These are phyloP conservation scores for Panthera leo DNA, from an alignment of 2,113 vertebrate species.

Conservation along the genomic window DNA sequence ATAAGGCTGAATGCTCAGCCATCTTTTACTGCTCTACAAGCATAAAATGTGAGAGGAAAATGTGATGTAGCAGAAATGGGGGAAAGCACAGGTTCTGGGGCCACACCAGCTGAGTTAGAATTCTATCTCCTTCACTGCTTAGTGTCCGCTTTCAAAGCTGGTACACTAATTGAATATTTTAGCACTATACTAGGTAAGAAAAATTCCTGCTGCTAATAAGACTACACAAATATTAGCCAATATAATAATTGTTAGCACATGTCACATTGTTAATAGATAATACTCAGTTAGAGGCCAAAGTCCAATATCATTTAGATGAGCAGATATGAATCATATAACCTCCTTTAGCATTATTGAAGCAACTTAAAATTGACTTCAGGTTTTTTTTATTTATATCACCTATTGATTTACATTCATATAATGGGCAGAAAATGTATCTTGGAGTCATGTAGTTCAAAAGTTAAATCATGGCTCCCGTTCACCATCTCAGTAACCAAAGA, in stretches of 20 bases:
- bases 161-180: neutral
- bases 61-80: neutral
- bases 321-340: neutral
- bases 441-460: neutral
- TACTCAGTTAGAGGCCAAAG: neutral
- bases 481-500: neutral
- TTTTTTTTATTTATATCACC: constrained; percentile 16
- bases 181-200: neutral
- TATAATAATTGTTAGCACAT: neutral
- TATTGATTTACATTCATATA: neutral
- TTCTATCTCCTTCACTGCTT: neutral
- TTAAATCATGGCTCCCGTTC: neutral
- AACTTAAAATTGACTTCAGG: neutral
- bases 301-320: neutral
- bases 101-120: neutral
- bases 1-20: constrained; percentile 20
- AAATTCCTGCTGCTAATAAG: neutral
- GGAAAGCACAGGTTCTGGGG: neutral
- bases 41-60: neutral
- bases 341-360: neutral
- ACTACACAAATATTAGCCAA: neutral
- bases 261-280: neutral
- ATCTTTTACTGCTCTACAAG: neutral
- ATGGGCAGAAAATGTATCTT: neutral
- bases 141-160: neutral